Conservation (phyloP, 2,888 invertebrate genomes). For the Onchidella celtica region DNA sequence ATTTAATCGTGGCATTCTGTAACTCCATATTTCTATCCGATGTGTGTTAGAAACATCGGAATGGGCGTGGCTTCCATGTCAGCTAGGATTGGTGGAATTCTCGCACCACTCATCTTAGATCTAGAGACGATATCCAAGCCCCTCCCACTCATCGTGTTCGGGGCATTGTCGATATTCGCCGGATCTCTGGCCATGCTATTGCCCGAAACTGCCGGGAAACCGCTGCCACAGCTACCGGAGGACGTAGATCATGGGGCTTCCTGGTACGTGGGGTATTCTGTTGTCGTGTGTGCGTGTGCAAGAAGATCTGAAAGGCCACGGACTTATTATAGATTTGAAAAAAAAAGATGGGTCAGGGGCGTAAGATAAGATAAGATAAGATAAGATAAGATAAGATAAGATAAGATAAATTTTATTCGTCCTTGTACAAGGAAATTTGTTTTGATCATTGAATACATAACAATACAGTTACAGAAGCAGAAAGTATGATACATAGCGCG, state of each 20-base stretch:
- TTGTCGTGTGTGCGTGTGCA: background rate
- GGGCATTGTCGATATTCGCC: constrained; percentile 55
- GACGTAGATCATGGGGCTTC: constrained; percentile 50
- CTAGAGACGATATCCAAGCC: constrained; percentile 46
- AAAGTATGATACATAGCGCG: too few species aligned
- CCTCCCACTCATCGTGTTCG: constrained; percentile 62
- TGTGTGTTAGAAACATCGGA: constrained; percentile 58
- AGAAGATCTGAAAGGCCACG: too few species aligned
- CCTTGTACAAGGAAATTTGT: too few species aligned
- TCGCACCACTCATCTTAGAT: constrained; percentile 62
- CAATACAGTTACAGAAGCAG: too few species aligned
- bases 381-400: too few species aligned
- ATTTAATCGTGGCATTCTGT: too few species aligned
- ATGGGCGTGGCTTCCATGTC: constrained; percentile 64
- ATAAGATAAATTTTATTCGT: too few species aligned
- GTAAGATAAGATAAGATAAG: too few species aligned
- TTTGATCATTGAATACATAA: too few species aligned
- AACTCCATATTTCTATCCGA: background rate
- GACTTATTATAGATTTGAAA: too few species aligned
- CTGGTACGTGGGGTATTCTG: constrained; percentile 35
- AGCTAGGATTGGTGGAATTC: constrained; percentile 63
- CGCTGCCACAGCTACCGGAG: constrained; percentile 60
- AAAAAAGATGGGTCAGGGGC: too few species aligned
- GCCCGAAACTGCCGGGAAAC: constrained; percentile 60
- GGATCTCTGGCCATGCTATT: constrained; percentile 59